Evolutionary conservation across 1,140 invertebrate genomes (phyloP).

Genomic region (Dreissena polymorpha): DNA sequence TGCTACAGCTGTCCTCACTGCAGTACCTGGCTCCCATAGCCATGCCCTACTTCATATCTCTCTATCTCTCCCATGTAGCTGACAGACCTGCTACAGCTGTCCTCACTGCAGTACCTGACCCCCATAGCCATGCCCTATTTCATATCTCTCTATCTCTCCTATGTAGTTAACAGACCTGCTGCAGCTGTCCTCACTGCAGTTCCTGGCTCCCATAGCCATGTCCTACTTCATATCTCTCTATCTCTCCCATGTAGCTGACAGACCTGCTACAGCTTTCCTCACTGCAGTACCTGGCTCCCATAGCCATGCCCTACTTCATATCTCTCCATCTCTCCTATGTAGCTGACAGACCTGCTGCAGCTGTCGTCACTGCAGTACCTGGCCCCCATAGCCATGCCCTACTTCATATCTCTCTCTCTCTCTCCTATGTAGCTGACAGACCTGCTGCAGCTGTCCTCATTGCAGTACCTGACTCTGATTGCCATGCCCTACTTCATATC

Average conservation of each 20-base stretch:
- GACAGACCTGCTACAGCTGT: slow-evolving; percentile 65
- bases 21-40: slow-evolving; percentile 61
- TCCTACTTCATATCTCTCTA: neutral
- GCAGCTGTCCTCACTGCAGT: slow-evolving; percentile 59
- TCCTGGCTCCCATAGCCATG: slow-evolving; percentile 62
- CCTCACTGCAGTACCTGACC: slow-evolving; percentile 56
- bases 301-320: slow-evolving; percentile 56
- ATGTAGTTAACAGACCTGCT: slow-evolving; percentile 64
- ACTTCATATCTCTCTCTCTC: neutral
- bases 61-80: slow-evolving; percentile 28
- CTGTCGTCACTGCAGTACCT: slow-evolving; percentile 57
- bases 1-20: slow-evolving; percentile 61
- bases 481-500: slow-evolving; percentile 27
- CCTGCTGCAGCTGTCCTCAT: slow-evolving; percentile 56
- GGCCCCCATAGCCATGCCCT: slow-evolving; percentile 58
- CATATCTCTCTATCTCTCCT: neutral
- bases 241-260: slow-evolving; percentile 45
- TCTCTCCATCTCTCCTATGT: too few relatives aligned
- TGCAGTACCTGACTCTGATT: slow-evolving; percentile 56
- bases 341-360: slow-evolving; percentile 67
- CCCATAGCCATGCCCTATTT: slow-evolving; percentile 57
- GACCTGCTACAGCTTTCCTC: slow-evolving; percentile 64
- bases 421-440: slow-evolving; percentile 57
- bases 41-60: slow-evolving; percentile 39
- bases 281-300: slow-evolving; percentile 58